A percentile compares a stretch with the other conserved stretches of the same genome.
Evolutionary conservation across 2,113 vertebrate species (phyloP).

Genomic region (Neodontobutis hainanensis): DNA sequence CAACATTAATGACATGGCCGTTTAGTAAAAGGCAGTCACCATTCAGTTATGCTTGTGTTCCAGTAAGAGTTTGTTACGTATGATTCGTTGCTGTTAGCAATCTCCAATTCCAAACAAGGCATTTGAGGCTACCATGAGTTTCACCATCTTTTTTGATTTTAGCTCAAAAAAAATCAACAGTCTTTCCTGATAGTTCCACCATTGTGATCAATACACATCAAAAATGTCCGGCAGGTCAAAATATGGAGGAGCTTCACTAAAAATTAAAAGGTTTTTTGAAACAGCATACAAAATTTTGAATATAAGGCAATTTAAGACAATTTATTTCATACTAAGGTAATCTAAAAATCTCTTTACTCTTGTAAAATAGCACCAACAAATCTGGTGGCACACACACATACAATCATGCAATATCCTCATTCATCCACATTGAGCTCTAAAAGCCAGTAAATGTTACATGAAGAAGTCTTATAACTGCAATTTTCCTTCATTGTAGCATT

Average conservation of each 20-base stretch:
- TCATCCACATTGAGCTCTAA: constrained; percentile 11
- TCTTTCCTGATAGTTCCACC: no score
- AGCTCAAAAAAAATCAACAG: no score
- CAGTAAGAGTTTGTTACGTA: not conserved
- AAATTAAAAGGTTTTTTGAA: no score
- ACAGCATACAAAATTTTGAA: no score
- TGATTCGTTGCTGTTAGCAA: not conserved
- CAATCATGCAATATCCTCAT: not conserved
- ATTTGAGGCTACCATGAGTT: not conserved
- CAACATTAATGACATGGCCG: not conserved
- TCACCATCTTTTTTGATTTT: no score
- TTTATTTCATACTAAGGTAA: not conserved
- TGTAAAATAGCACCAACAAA: constrained; percentile 8
- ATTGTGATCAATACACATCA: no score
- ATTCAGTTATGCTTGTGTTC: not conserved
- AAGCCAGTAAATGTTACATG: constrained; percentile 34
- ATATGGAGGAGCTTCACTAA: no score
- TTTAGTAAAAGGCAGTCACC: not conserved
- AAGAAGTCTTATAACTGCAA: constrained; percentile 49
- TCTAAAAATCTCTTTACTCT: not conserved
- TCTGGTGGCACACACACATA: constrained; percentile 15
- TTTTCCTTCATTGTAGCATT: constrained; percentile 19
- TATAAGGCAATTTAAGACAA: not conserved
- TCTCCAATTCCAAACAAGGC: not conserved
- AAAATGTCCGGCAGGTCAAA: no score